Percentiles rank a stretch among this genome's conserved stretches.
Conservation (phyloP, 2,888 invertebrate species). For the Mythimna pallens region DNA sequence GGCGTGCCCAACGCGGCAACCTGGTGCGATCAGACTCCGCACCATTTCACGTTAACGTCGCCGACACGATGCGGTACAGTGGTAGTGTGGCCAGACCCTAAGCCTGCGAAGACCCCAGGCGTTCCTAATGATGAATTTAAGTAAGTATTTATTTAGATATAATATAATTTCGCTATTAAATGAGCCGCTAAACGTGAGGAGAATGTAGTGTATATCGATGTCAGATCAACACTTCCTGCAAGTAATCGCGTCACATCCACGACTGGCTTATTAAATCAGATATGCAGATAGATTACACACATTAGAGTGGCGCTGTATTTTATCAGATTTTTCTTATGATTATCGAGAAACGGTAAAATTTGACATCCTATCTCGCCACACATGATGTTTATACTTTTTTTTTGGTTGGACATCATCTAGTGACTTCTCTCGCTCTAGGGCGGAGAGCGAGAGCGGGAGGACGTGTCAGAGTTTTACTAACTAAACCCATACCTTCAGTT, state of each 20-base stretch:
- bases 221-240: conserved; percentile 47
- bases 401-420: too few relatives aligned
- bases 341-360: conserved; percentile 15
- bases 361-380: not conserved
- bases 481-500: too few relatives aligned
- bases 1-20: too few relatives aligned
- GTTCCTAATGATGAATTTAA: too few relatives aligned
- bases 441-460: too few relatives aligned
- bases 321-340: conserved; percentile 24
- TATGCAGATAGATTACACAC: conserved; percentile 57
- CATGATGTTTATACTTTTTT: not conserved
- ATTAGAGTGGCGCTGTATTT: conserved; percentile 35
- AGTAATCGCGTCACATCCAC: conserved; percentile 42
- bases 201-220: conserved; percentile 47
- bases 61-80: too few relatives aligned
- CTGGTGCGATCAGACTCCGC: too few relatives aligned
- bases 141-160: not conserved
- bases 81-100: too few relatives aligned
- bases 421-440: too few relatives aligned
- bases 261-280: conserved; percentile 59
- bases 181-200: conserved; percentile 5
- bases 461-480: too few relatives aligned
- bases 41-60: too few relatives aligned
- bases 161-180: conserved; percentile 12
- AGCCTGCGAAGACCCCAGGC: too few relatives aligned